Evolutionary conservation across 1,140 invertebrate species (phyloP), one percentile per base, ranked within the genome.

Genomic region (Platyscapa corneri): DNA sequence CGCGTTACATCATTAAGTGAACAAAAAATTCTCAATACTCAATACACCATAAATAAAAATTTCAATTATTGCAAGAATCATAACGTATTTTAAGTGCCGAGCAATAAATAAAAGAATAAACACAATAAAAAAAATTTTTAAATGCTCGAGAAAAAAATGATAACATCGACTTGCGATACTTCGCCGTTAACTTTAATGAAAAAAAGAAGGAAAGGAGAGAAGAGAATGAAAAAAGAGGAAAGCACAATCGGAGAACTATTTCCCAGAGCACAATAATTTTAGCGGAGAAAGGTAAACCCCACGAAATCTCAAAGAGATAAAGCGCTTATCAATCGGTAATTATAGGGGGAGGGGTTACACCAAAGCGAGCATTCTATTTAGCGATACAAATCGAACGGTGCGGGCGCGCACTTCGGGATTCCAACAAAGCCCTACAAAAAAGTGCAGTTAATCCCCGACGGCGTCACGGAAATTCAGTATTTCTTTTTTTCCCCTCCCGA

Each of bases 281-380:
- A 20, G 76, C 32, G 30, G 42, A 72, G 67, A 79, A 80, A 75
- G 67, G 77, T 64, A 75, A 85, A 75, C 42, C 46, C 37, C 18
- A 49, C 82, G 60, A 53, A 84, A 67, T 67, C 74, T 84, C 83
- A 27, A 37, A 23, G 32, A 75, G 83, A 84, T 84, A 84, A 84
- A 72, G 64, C 32, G 83, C 76, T 84, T 84, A 84, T 84, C 83
- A 84, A 84, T 78, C 83, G 60, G 83, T 79, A 84, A 84, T 84
- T 84, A 84, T 77, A 76, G 83, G 46, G 83, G 46, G 32, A 72
- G 60, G 75, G 23, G 75, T 78, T 79, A 53, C 74, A n/a, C 56
- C 23, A 53, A 60, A 72, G 53, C 67, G 77, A 67, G 53, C 65
- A 80, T 72, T 80, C 83, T 80, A 75, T 85, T 85, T 80, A 60